Percentiles rank a stretch among this genome's conserved stretches.
Conservation (phyloP, 2,797 vertebrate species). For the Cebuella pygmaea region DNA sequence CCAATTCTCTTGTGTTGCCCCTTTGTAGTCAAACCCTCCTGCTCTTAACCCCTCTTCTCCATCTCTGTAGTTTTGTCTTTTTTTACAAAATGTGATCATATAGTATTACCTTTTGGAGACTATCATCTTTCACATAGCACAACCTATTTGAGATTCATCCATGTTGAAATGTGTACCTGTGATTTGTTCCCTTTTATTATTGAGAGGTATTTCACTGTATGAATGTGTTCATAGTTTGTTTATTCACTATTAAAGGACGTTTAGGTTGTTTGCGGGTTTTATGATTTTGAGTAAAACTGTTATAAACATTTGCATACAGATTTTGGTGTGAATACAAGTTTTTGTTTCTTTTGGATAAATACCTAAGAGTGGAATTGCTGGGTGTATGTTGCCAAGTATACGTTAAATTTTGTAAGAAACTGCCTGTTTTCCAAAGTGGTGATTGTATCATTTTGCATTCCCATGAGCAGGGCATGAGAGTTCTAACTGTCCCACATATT, state of each 20-base stretch:
- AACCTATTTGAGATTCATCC: not conserved
- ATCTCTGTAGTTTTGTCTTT: constrained; percentile 3
- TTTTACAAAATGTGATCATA: not conserved
- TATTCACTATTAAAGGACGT: not conserved
- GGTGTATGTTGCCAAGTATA: not conserved
- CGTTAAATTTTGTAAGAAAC: not conserved
- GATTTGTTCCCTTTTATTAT: constrained; percentile 3
- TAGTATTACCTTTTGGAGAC: not conserved
- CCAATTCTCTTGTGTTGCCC: not conserved
- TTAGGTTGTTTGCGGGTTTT: constrained; percentile 24
- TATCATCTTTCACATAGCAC: not conserved
- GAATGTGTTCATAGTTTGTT: not conserved
- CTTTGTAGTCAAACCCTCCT: not conserved
- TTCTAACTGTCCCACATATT: constrained; percentile 5
- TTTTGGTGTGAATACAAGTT: not conserved
- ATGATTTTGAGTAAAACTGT: constrained; percentile 16
- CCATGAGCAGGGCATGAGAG: not conserved
- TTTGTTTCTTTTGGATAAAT: constrained; percentile 50
- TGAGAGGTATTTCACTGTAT: not conserved
- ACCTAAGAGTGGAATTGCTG: not conserved
- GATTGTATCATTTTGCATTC: not conserved
- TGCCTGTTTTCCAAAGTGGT: not conserved
- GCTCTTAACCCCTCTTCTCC: not conserved
- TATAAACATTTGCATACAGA: not conserved
- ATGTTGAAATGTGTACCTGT: not conserved